A percentile compares a stretch with the other conserved stretches of the same genome.
phyloP scores from a whole-genome alignment of 2,113 vertebrate species.

The Promerops cafer region DNA sequence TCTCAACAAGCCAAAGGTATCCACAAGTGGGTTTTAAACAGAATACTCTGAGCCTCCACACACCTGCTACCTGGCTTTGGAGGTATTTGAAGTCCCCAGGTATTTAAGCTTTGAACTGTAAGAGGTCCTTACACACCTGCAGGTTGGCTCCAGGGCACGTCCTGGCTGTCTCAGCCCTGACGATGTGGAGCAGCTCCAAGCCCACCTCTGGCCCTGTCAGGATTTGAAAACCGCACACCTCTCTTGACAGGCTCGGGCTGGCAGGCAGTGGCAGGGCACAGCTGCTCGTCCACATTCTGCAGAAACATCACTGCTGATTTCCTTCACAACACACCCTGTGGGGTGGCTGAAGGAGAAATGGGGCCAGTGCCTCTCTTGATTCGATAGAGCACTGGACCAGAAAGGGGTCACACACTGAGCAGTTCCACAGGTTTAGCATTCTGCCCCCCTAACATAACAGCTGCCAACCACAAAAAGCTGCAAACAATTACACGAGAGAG shows the following conservation, averaged over 20 bases:
- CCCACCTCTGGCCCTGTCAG: background rate
- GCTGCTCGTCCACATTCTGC: background rate
- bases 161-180: background rate
- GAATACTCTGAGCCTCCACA: background rate
- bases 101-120: background rate
- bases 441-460: background rate
- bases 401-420: background rate
- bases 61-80: background rate
- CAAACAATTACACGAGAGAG: too few species aligned
- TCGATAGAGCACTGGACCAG: background rate
- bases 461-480: background rate
- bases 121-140: background rate
- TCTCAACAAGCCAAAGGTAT: background rate
- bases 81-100: background rate
- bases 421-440: background rate
- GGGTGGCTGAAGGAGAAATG: background rate
- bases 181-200: rapidly evolving
- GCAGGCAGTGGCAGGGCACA: background rate
- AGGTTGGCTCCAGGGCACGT: background rate
- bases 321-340: background rate
- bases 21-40: background rate
- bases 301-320: background rate
- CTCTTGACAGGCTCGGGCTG: background rate
- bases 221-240: background rate
- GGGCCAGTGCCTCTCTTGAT: background rate